Evolutionary conservation across 2,113 vertebrate genomes (phyloP).

Genomic region (Corythoichthys intestinalis): DNA sequence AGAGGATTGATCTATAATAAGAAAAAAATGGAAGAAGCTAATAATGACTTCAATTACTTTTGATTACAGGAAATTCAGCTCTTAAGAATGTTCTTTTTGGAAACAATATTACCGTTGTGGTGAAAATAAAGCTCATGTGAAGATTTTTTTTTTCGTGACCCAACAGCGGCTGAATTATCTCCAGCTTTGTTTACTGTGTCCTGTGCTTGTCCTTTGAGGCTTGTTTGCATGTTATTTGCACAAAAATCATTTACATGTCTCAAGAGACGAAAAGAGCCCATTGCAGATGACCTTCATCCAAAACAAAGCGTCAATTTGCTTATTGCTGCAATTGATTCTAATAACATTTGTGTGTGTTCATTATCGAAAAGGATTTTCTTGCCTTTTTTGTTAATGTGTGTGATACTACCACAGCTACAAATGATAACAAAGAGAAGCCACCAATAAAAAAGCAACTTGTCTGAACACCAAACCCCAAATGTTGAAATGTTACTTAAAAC

Average conservation of each 20-base stretch:
- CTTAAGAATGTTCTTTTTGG: neutral
- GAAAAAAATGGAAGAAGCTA: neutral
- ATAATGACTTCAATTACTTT: conserved; percentile 8
- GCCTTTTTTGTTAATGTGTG: no score
- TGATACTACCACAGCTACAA: no score
- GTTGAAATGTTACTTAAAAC: no score
- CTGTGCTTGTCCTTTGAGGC: conserved; percentile 35
- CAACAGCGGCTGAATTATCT: conserved; percentile 13
- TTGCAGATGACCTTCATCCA: conserved; percentile 38
- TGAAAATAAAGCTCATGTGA: neutral
- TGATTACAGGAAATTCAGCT: neutral
- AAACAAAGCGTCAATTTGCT: conserved; percentile 16
- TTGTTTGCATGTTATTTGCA: conserved; percentile 53
- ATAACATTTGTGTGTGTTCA: neutral
- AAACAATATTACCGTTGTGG: neutral
- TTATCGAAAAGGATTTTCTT: no score
- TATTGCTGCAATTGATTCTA: conserved; percentile 3
- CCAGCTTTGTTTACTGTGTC: conserved; percentile 15
- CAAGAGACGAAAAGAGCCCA: conserved; percentile 19
- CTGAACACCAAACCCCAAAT: no score
- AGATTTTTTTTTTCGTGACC: neutral
- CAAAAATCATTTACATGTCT: conserved; percentile 24
- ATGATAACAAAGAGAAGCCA: no score
- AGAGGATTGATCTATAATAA: neutral
- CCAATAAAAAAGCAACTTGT: no score